These are phyloP conservation scores for Halocaridina rubra DNA, from an alignment of 2,888 invertebrate species.

Conservation along the genomic window DNA sequence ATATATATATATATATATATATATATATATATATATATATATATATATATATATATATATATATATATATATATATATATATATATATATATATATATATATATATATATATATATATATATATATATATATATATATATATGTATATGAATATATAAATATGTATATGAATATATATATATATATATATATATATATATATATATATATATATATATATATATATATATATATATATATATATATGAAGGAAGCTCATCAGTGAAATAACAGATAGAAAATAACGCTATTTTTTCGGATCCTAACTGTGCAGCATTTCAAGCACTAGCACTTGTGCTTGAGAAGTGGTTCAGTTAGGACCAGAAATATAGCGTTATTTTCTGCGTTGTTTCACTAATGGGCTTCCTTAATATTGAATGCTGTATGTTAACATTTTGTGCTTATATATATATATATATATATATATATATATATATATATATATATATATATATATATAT, in stretches of 20 bases:
- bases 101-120: constrained; percentile 8
- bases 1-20: background rate
- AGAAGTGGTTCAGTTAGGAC: no score
- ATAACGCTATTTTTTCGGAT: background rate
- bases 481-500: background rate
- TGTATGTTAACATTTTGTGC: background rate
- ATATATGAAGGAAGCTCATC: background rate
- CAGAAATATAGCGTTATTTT: no score
- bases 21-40: background rate
- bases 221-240: background rate
- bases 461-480: background rate
- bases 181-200: constrained; percentile 1
- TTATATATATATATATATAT: background rate
- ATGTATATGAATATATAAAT: background rate
- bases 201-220: background rate
- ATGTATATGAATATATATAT: background rate
- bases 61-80: background rate
- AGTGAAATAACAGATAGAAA: background rate
- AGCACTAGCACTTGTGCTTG: no score
- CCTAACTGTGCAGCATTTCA: no score
- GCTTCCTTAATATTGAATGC: no score
- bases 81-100: background rate
- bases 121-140: background rate
- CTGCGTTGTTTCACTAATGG: no score
- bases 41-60: background rate